Evolutionary conservation across 2,797 vertebrate species (phyloP).

Genomic region (Acipenser transmontanus): DNA sequence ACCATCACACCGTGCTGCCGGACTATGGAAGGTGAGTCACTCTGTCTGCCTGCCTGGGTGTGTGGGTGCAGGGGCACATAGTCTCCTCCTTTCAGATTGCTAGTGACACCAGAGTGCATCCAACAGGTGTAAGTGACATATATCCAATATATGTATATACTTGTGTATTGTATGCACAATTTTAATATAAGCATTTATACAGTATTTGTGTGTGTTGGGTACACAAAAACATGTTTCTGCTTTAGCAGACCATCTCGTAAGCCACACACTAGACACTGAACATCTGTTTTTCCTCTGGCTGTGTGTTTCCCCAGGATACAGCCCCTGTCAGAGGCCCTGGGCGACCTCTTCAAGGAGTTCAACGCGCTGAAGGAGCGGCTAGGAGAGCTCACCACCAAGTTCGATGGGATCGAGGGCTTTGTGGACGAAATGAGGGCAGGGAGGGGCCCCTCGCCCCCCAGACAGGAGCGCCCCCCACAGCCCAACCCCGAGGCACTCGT

Average conservation of each 20-base stretch:
- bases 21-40: constrained; percentile 70
- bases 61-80: not conserved
- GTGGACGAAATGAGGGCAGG: constrained; percentile 55
- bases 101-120: not conserved
- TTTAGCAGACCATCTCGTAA: no score
- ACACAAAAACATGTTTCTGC: no score
- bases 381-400: constrained; percentile 55
- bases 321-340: constrained; percentile 65
- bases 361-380: constrained; percentile 68
- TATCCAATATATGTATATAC: no score
- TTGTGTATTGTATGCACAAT: no score
- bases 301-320: constrained; percentile 56
- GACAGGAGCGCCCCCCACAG: constrained; percentile 17
- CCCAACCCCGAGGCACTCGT: not conserved
- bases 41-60: not conserved
- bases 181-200: no score
- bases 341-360: constrained; percentile 74
- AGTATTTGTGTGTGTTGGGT: no score
- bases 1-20: constrained; percentile 74
- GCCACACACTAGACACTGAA: no score
- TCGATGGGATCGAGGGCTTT: constrained; percentile 61
- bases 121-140: not conserved
- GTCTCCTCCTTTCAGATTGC: not conserved
- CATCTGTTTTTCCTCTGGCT: not conserved
- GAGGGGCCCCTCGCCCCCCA: constrained; percentile 23